Evolutionary conservation across 2,797 vertebrate genomes (phyloP).

Genomic region (Hozukius guyotensis): DNA sequence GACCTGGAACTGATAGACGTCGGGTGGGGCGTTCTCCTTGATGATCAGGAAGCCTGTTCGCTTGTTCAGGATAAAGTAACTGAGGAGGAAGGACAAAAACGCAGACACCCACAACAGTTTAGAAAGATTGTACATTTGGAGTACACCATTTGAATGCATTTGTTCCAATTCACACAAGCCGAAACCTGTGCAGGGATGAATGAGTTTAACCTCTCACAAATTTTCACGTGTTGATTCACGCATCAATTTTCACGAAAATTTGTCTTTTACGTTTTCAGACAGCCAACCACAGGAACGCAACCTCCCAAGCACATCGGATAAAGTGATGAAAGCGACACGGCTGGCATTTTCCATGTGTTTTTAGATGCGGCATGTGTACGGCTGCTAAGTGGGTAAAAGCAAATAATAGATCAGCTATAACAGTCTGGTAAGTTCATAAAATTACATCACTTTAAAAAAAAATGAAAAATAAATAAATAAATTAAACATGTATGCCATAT

Average conservation of each 20-base stretch:
- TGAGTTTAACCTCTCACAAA: background rate
- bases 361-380: no score
- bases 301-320: background rate
- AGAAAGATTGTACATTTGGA: background rate
- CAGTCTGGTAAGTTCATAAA: no score
- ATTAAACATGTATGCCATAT: no score
- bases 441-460: no score
- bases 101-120: background rate
- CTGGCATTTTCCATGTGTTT: background rate
- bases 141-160: background rate
- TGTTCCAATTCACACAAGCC: background rate
- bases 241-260: background rate
- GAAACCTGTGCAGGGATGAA: background rate
- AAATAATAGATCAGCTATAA: no score
- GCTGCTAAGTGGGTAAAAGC: no score
- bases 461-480: no score
- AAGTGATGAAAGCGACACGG: background rate
- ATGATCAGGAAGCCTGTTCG: slow-evolving; percentile 90
- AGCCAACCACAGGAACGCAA: background rate
- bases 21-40: slow-evolving; percentile 86
- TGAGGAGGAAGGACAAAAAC: slow-evolving; percentile 58
- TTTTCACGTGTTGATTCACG: no score
- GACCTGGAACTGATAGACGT: slow-evolving; percentile 87
- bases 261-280: background rate
- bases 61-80: slow-evolving; percentile 90